Evolutionary conservation across 2,888 invertebrate genomes (phyloP), one percentile per base, ranked within the genome.

Genomic region (Torymus aiolomorphi): DNA sequence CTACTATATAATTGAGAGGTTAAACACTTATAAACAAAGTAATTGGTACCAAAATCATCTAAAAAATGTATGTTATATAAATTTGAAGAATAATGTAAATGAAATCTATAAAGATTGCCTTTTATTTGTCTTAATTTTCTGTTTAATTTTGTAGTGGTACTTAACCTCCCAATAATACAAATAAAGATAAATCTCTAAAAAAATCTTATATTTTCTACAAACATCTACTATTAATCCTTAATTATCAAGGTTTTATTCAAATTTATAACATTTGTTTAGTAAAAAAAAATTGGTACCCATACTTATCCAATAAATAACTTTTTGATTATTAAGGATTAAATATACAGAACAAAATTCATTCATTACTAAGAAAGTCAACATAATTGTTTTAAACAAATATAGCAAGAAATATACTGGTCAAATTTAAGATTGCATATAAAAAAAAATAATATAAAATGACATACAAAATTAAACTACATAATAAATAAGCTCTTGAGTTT

Each of bases 401-500:
- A 66, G 16, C n/a, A 59, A 61, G 24, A 72, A 42, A 66, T 61
- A 11, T 67, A 69, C 61, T 59, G 62, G 49, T n/a, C 13, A 72
- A 57, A 24, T 70, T 42, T 59, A 24, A 20, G 66, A 54, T 71
- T 61, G 51, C n/a, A 18, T 24, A 16, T 59, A 69, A 76, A 59
- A 20, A 69, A 72, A 51, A 56, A 73, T 56, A 18, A 18, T 69
- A 56, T 57, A 70, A 24, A 42, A 52, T 52, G 12, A 57, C 63
- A 69, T 73, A 56, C 67, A 63, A 42, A 74, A 74, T 56, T 18
- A 66, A 51, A 20, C 14, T 61, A 56, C 16, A 2, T 42, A 61
- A 76, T 61, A 72, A 66, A 67, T 63, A 76, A 73, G 67, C 71
- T 80, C 51, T 66, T 31, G 62, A 80, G 3, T 76, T 75, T 16